Evolutionary conservation across 2,888 invertebrate genomes (phyloP).

Genomic region (Diarsia dahlii): DNA sequence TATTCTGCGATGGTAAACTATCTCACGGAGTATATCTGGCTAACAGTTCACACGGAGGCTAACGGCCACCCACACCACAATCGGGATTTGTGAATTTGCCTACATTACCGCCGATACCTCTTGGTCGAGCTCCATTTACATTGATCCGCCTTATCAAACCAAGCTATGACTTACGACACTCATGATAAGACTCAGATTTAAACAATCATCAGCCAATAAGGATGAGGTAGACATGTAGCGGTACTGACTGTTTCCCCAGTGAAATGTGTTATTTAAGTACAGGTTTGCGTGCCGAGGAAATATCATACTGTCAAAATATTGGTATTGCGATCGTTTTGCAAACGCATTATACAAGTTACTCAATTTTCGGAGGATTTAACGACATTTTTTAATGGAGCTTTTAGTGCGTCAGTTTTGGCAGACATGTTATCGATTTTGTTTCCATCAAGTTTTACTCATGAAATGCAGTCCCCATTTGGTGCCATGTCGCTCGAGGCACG

Average conservation of each 20-base stretch:
- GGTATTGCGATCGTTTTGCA: constrained; percentile 65
- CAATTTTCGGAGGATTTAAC: constrained; percentile 62
- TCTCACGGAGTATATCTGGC: constrained; percentile 62
- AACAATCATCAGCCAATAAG: constrained; percentile 37
- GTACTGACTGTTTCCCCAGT: constrained; percentile 59
- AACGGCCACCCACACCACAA: constrained; percentile 73
- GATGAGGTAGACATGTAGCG: constrained; percentile 58
- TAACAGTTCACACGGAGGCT: constrained; percentile 74
- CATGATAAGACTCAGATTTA: constrained; percentile 60
- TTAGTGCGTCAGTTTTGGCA: constrained; percentile 44
- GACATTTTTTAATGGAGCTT: constrained; percentile 56
- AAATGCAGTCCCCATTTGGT: constrained; percentile 80
- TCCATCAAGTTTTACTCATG: constrained; percentile 70
- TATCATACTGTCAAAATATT: constrained; percentile 71
- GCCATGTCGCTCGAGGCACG: constrained; percentile 81
- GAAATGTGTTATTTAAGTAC: constrained; percentile 72
- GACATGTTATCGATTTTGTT: constrained; percentile 69
- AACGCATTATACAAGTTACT: constrained; percentile 63
- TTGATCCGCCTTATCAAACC: constrained; percentile 31
- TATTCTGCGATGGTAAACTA: constrained; percentile 71
- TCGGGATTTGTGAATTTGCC: constrained; percentile 75
- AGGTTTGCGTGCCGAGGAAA: constrained; percentile 72
- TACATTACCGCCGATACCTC: constrained; percentile 71
- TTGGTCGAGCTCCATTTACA: constrained; percentile 59
- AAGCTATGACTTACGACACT: constrained; percentile 57